Conservation (phyloP, 2,113 vertebrate genomes). For the Tenebrosternarchus preto region DNA sequence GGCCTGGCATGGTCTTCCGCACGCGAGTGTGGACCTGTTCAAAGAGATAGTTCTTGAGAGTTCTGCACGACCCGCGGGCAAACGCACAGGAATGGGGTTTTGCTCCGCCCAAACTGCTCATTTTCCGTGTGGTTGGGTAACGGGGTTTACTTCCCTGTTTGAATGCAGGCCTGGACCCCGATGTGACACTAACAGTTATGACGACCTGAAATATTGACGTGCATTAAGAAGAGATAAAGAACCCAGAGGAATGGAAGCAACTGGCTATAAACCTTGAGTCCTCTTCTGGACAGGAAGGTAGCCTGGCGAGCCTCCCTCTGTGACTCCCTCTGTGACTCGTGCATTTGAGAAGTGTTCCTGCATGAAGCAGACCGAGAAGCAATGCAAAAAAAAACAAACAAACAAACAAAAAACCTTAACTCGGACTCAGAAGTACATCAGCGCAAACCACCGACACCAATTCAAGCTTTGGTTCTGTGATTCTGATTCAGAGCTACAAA, state of each 20-base stretch:
- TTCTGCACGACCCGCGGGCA: not conserved
- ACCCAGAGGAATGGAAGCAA: not conserved
- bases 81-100: not conserved
- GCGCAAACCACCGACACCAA: too few species aligned
- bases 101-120: not conserved
- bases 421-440: not conserved
- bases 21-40: conserved; percentile 79
- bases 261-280: conserved; percentile 81
- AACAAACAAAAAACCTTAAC: not conserved
- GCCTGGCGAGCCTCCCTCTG: conserved; percentile 90
- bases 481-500: not conserved
- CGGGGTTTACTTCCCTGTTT: conserved; percentile 14
- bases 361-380: not conserved
- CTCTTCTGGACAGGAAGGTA: conserved; percentile 90
- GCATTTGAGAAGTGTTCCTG: conserved; percentile 62
- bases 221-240: not conserved
- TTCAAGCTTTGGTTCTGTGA: too few species aligned
- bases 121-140: too few species aligned
- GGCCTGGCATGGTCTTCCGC: conserved; percentile 64
- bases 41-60: not conserved
- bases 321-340: conserved; percentile 79
- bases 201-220: not conserved
- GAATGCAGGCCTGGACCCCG: not conserved
- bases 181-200: conserved; percentile 6
- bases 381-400: conserved; percentile 11